Percentiles rank a stretch among this genome's conserved stretches.
Evolutionary conservation across 2,888 invertebrate species (phyloP).

Genomic region (Papilio demoleus): DNA sequence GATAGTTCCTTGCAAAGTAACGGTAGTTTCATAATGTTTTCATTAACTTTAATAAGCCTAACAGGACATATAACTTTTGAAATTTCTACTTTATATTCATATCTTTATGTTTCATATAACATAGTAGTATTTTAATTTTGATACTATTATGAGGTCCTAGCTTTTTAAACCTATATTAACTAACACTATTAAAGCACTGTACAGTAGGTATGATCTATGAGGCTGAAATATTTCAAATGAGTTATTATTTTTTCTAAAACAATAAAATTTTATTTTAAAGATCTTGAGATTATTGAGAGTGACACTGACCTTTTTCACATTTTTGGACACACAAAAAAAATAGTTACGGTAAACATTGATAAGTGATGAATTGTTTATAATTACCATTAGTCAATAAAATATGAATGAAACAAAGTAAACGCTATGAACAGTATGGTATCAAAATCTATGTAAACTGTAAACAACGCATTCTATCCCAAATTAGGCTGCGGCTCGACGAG

Average conservation of each 20-base stretch:
- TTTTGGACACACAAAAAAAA: not conserved
- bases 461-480: conserved; percentile 23
- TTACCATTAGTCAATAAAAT: no score
- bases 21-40: no score
- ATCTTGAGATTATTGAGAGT: not conserved
- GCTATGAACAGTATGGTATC: not conserved
- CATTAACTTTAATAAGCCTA: no score
- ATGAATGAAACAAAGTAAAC: conserved; percentile 5
- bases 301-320: not conserved
- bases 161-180: not conserved
- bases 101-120: no score
- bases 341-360: not conserved
- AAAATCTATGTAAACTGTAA: conserved; percentile 12
- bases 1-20: no score
- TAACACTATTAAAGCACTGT: not conserved
- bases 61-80: no score
- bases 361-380: conserved; percentile 27
- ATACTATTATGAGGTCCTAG: not conserved
- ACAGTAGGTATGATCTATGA: not conserved
- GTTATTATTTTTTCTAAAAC: not conserved
- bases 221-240: not conserved
- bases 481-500: conserved; percentile 56
- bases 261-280: not conserved
- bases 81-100: no score
- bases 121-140: not conserved